Percentiles rank a stretch among this genome's conserved stretches.
phyloP scores from a whole-genome alignment of 2,888 invertebrate species.

The Andricus quercusramuli region DNA sequence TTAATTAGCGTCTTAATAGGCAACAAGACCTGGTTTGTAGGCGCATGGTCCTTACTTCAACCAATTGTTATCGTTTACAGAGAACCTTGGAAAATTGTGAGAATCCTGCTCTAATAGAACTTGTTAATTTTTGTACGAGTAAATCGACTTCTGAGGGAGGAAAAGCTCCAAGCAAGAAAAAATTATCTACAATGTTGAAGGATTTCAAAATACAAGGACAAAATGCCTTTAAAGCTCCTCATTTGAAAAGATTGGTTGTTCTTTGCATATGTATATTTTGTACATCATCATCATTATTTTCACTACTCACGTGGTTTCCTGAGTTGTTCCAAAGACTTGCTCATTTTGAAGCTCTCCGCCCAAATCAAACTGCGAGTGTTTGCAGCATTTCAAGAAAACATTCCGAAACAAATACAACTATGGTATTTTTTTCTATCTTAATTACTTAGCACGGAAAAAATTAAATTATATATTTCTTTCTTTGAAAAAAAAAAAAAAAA shows the following conservation, averaged over 20 bases:
- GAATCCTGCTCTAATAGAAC: not conserved
- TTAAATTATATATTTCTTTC: not conserved
- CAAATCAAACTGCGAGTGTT: slow-evolving; percentile 84
- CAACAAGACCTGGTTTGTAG: no score
- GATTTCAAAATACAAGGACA: slow-evolving; percentile 81
- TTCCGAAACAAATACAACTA: not conserved
- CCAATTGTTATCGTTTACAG: not conserved
- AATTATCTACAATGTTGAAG: not conserved
- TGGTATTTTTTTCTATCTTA: not conserved
- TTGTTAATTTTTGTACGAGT: not conserved
- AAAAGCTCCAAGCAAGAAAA: not conserved
- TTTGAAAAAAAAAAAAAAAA: no score
- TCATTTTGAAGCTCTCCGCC: slow-evolving; percentile 84
- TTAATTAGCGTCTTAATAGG: no score
- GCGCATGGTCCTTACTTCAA: no score
- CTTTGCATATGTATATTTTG: slow-evolving; percentile 90
- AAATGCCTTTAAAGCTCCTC: slow-evolving; percentile 85
- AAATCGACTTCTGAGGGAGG: not conserved
- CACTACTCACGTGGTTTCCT: slow-evolving; percentile 95
- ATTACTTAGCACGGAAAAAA: fast-evolving
- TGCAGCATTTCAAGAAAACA: slow-evolving; percentile 83
- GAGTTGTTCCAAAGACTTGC: slow-evolving; percentile 89
- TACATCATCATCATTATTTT: slow-evolving; percentile 90
- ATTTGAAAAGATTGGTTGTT: slow-evolving; percentile 85
- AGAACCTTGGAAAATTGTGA: not conserved